These are phyloP conservation scores for Tichodroma muraria DNA, from an alignment of 2,113 vertebrate species.

Conservation along the genomic window DNA sequence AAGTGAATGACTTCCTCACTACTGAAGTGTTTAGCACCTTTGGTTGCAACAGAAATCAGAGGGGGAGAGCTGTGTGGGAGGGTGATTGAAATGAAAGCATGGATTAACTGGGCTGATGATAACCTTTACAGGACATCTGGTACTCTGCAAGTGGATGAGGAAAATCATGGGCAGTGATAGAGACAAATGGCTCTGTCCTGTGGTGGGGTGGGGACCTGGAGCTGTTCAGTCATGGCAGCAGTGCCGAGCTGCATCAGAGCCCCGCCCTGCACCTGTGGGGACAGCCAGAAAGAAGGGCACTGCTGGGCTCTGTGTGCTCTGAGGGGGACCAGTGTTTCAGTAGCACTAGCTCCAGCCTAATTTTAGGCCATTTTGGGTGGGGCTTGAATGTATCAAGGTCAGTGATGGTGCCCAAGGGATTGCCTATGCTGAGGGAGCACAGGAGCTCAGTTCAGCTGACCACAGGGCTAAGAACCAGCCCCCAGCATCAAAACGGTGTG, in stretches of 20 bases:
- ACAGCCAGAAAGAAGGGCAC: not conserved
- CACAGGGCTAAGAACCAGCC: not conserved
- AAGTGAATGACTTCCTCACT: not conserved
- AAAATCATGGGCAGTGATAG: not conserved
- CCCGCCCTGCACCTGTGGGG: fast-evolving
- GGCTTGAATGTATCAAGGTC: fast-evolving
- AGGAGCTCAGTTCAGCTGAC: not conserved
- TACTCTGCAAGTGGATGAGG: not conserved
- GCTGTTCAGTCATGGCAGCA: not conserved
- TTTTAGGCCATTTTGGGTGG: not conserved
- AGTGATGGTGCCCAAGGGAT: not conserved
- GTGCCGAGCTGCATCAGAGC: fast-evolving
- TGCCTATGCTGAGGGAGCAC: fast-evolving
- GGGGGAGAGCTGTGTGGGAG: not conserved
- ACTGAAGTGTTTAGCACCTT: not conserved
- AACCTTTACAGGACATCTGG: not conserved
- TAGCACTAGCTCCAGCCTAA: not conserved
- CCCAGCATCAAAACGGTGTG: not conserved
- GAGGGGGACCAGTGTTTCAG: not conserved
- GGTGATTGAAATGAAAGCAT: not conserved
- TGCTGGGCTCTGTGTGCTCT: not conserved
- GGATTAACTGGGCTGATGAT: fast-evolving
- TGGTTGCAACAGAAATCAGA: not conserved
- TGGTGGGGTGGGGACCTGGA: fast-evolving
- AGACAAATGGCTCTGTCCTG: not conserved